Conservation (phyloP, 2,888 invertebrate species). For the Anorthoa munda region DNA sequence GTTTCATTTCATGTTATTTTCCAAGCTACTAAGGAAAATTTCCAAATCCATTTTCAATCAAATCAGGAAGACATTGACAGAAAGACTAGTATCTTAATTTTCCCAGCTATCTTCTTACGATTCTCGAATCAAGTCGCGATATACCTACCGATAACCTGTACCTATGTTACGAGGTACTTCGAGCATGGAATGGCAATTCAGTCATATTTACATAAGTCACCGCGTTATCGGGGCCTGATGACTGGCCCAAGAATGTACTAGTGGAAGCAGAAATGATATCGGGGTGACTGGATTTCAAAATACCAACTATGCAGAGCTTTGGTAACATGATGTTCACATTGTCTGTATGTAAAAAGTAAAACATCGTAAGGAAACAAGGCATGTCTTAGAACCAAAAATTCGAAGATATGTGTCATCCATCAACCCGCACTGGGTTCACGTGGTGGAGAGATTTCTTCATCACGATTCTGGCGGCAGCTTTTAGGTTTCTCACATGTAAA, state of each 20-base stretch:
- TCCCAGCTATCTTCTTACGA: not conserved
- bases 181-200: constrained; percentile 52
- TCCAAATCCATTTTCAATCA: not conserved
- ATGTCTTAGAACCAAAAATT: too few species aligned
- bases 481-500: too few species aligned
- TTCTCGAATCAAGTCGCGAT: constrained; percentile 12
- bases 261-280: constrained; percentile 3
- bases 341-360: too few species aligned
- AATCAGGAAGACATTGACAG: not conserved
- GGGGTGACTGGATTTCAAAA: not conserved
- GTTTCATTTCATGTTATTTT: not conserved
- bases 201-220: constrained; percentile 59
- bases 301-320: too few species aligned
- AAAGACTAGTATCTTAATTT: constrained; percentile 2
- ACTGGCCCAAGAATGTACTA: constrained; percentile 58
- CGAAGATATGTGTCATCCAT: too few species aligned
- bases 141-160: constrained; percentile 36
- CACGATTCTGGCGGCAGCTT: too few species aligned
- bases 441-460: too few species aligned
- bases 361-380: too few species aligned
- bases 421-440: too few species aligned
- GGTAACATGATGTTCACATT: too few species aligned
- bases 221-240: constrained; percentile 53
- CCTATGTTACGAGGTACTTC: constrained; percentile 18
- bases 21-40: not conserved